Evolutionary conservation across 1,140 invertebrate genomes (phyloP), one percentile per base, ranked within the genome.

Genomic region (Centruroides sculpturatus): DNA sequence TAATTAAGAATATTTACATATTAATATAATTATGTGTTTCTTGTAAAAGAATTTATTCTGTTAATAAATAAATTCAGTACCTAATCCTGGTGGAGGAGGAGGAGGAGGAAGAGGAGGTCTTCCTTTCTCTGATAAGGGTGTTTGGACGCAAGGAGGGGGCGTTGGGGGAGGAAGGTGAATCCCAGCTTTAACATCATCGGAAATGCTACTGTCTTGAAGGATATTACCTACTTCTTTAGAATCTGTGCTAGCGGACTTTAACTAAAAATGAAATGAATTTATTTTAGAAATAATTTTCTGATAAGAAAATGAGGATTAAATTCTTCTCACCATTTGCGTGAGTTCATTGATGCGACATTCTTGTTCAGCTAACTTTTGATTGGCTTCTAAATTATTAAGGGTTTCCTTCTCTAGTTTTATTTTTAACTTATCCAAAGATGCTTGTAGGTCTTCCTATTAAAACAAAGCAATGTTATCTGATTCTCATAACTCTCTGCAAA

Each of bases 351-450:
- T 76, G 71, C 83, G 69, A 74, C 85, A 80, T 74, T 93, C 85
- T 7, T 88, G 75, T 58, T 88, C 84, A 35, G 82, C 77, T 57
- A 83, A 79, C 55, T 84, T 82, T 74, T 92, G 86, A 66, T 86
- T 85, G 0, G 87, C 84, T 76, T 96, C 90, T 68, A 89, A 83
- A 69, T 93, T 85, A 54, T 83, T 80, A 0, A 87, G 83, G 0
- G 87, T 87, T 74, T 96, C 92, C 67, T 89, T 86, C 71, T 97
- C 92, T 8, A 96, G 74, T 55, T 92, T 81, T 66, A 90, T 87
- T 71, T 92, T 92, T 65, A 93, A 83, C 64, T 92, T 82, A 1
- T 81, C 75, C 54, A 94, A 76, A 60, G 85, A 86, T 11, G 86
- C 82, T 73, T 93, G 87, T 60, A 94, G 77, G 71, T 96, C 92